These are phyloP conservation scores for Coregonus sp. DNA, from an alignment of 2,797 vertebrate species.

Conservation along the genomic window DNA sequence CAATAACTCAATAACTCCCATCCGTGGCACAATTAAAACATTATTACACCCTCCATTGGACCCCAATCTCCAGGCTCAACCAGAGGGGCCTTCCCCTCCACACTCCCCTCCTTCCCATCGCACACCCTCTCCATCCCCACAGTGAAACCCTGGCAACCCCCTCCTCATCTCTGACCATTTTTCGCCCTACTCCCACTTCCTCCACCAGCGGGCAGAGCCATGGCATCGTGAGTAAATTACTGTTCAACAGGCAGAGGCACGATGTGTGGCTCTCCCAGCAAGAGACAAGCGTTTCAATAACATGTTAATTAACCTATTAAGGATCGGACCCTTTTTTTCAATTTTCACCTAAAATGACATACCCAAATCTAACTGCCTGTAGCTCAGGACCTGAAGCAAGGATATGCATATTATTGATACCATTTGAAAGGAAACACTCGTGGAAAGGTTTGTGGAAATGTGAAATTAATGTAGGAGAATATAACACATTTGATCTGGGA, in stretches of 20 bases:
- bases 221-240: conserved; percentile 63
- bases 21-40: conserved; percentile 72
- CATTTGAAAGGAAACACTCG: too few relatives aligned
- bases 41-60: conserved; percentile 71
- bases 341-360: too few relatives aligned
- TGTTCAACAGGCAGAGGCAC: neutral
- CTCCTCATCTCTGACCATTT: conserved; percentile 70
- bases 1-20: conserved; percentile 70
- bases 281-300: conserved; percentile 12
- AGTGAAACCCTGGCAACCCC: conserved; percentile 57
- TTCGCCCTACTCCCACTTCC: conserved; percentile 23
- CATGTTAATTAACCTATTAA: neutral
- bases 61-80: conserved; percentile 59
- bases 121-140: conserved; percentile 18
- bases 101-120: conserved; percentile 38
- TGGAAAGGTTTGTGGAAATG: too few relatives aligned
- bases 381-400: too few relatives aligned
- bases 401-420: too few relatives aligned
- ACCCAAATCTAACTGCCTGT: too few relatives aligned
- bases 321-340: too few relatives aligned
- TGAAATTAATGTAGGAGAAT: too few relatives aligned
- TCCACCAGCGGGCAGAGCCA: conserved; percentile 57
- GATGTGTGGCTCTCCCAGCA: neutral
- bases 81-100: conserved; percentile 24
- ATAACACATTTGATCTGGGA: too few relatives aligned